Base-by-base conservation (phyloP, 2,888 invertebrate genomes). In the Phlogophora meticulosa region DNA sequence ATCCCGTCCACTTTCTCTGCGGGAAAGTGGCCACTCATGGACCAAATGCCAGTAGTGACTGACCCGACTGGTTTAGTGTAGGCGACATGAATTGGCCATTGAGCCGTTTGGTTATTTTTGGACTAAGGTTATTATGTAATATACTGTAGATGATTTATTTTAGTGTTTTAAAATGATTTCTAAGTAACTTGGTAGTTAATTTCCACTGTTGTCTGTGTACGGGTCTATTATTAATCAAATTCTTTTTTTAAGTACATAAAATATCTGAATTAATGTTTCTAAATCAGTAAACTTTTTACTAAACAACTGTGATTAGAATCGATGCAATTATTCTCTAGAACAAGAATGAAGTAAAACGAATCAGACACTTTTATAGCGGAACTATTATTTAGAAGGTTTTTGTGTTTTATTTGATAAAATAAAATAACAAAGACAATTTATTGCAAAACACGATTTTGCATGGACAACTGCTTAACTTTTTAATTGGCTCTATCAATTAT, bases 11-110 rank as follows among this genome's bases (percentile, higher is more conserved):
- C 95, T 95, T 95, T 95, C 95, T 89, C 92, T 88, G 78, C 88
- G 92, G 92, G 95, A 95, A 95, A 95, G 95, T 95, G 93, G 92
- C 93, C 92, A 89, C 87, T 86, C 85, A 87, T 84, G 87, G 76
- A 71, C 73, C 75, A 84, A 85, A 83, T 83, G 87, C 80, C 73
- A 42, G 85, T 87, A 88, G 88, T 85, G 83, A 88, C 76, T 75
- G 78, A 81, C 78, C 80, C 76, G 51, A 64, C 78, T 82, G 85
- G 83, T 88, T 70, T 85, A 84, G 73, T 86, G n/a, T 28, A 42
- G 28, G 20, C 22, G 17, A 7, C 60, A 58, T 70, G 81, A 58
- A 89, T 84, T 91, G 91, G 88, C 72, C 59, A 45, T 38, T 58
- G 49, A n/a, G 20, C 13, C 11, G 15, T 28, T 20, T 17, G 11